Conservation (phyloP, 2,888 invertebrate species). For the Pollenia griseotomentosa region DNA sequence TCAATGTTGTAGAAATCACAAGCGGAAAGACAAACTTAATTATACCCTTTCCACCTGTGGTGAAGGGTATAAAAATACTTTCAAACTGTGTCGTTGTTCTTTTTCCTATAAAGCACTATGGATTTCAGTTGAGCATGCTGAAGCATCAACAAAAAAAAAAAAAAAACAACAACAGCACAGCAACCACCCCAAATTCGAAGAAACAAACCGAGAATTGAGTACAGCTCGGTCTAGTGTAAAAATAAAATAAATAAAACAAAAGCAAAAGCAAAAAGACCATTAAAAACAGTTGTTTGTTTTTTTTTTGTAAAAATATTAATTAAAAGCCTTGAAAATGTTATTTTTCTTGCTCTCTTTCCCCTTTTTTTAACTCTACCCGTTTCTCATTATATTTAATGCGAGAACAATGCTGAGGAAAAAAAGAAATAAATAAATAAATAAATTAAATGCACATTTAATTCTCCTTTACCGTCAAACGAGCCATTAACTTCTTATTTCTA, state of each 20-base stretch:
- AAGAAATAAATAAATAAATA: background rate
- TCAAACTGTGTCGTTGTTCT: background rate
- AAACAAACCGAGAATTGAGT: slow-evolving; percentile 5
- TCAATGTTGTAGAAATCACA: too few species aligned
- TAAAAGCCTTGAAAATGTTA: slow-evolving; percentile 54
- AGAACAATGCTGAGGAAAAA: background rate
- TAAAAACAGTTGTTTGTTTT: slow-evolving; percentile 40
- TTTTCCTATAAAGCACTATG: slow-evolving; percentile 7
- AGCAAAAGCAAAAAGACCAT: slow-evolving; percentile 32
- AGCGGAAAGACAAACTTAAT: too few species aligned
- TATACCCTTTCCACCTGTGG: too few species aligned
- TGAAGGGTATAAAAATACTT: too few species aligned
- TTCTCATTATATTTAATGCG: background rate
- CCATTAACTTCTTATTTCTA: slow-evolving; percentile 34
- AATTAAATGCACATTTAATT: slow-evolving; percentile 13
- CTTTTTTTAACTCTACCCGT: background rate
- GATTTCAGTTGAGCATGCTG: background rate
- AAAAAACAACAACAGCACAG: background rate
- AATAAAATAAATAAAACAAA: slow-evolving; percentile 21
- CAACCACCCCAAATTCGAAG: background rate
- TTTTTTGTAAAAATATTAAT: slow-evolving; percentile 46
- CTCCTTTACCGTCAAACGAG: slow-evolving; percentile 28
- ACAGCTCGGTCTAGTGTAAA: slow-evolving; percentile 18
- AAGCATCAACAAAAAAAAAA: background rate
- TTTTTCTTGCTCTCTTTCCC: background rate